A percentile compares a stretch with the other conserved stretches of the same genome.
Evolutionary conservation across 2,797 vertebrate species (phyloP).

Genomic region (Notamacropus eugenii): DNA sequence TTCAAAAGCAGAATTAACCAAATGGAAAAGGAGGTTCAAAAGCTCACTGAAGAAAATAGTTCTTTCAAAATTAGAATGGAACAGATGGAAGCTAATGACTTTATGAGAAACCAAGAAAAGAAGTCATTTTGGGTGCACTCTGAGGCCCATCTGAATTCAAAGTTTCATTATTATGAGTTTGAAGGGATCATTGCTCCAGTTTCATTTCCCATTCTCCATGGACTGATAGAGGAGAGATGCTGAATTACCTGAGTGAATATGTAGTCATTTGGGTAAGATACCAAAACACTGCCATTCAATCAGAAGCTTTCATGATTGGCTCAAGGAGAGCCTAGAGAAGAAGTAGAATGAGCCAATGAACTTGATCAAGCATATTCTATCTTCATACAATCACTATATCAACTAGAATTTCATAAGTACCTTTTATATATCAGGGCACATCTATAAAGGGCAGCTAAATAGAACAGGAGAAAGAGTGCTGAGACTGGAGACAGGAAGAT

Average conservation of each 20-base stretch:
- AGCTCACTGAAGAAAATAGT: too few relatives aligned
- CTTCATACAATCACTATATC: background rate
- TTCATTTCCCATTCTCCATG: background rate
- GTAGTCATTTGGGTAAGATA: background rate
- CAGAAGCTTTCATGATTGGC: background rate
- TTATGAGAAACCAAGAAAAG: background rate
- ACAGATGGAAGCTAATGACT: too few relatives aligned
- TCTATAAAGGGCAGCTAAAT: too few relatives aligned
- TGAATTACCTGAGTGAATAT: background rate
- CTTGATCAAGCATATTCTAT: too few relatives aligned
- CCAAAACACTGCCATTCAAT: background rate
- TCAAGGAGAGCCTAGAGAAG: background rate
- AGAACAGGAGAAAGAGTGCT: too few relatives aligned
- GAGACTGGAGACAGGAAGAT: too few relatives aligned
- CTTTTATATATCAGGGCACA: too few relatives aligned
- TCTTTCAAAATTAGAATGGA: too few relatives aligned
- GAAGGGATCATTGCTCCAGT: background rate
- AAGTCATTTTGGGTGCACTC: background rate
- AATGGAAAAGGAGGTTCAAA: too few relatives aligned
- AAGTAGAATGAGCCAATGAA: too few relatives aligned
- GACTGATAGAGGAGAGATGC: background rate
- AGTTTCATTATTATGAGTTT: background rate
- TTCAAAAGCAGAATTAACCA: too few relatives aligned
- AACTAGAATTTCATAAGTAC: background rate
- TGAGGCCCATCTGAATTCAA: background rate